A percentile compares a stretch with the other conserved stretches of the same genome.
These are phyloP conservation scores for Sitophilus oryzae DNA, from an alignment of 1,140 invertebrate species.

Conservation along the genomic window DNA sequence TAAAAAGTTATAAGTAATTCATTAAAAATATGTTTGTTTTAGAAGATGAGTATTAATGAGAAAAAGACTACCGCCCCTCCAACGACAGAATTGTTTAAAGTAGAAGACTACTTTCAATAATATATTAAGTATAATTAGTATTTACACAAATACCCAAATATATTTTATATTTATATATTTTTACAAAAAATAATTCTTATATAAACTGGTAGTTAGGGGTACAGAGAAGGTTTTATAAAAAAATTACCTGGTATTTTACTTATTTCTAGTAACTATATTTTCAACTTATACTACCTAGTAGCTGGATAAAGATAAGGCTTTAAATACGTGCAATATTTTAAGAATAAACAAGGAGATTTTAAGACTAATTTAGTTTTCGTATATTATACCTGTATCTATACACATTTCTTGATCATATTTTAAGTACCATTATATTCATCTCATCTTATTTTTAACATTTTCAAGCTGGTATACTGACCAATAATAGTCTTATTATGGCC, in stretches of 20 bases:
- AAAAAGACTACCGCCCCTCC: conserved; percentile 8
- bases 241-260: not conserved
- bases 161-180: not conserved
- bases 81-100: conserved; percentile 22
- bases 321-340: no score
- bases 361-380: no score
- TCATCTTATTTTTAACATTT: no score
- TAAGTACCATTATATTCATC: no score
- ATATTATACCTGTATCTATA: no score
- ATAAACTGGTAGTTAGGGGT: not conserved
- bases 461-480: no score
- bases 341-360: no score
- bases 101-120: conserved; percentile 28
- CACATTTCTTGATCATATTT: no score
- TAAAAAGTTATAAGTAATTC: conserved; percentile 3
- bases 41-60: conserved; percentile 21
- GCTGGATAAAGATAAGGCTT: no score
- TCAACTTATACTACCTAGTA: not conserved
- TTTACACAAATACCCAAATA: not conserved
- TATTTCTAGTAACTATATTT: not conserved
- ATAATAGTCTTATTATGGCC: no score
- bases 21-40: conserved; percentile 15
- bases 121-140: not conserved
- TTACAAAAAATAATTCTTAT: not conserved
- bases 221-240: no score